Percentiles rank a stretch among this genome's conserved stretches.
phyloP scores from a whole-genome alignment of 2,888 invertebrate genomes.

The Entomobrya multifasciata region DNA sequence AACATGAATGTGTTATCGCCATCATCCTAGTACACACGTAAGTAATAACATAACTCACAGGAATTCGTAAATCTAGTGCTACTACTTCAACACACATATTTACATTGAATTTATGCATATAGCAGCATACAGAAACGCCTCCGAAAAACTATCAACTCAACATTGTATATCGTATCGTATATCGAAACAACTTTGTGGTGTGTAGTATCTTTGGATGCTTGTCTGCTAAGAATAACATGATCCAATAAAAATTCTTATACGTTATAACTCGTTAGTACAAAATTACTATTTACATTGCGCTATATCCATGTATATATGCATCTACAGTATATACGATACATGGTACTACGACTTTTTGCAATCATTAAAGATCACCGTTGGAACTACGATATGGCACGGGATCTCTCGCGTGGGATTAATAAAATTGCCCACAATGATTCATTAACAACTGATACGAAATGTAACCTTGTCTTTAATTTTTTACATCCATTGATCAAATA shows the following conservation, averaged over 20 bases:
- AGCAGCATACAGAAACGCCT: constrained; percentile 31
- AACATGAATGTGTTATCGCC: constrained; percentile 43
- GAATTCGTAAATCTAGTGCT: constrained; percentile 28
- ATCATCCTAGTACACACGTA: constrained; percentile 13
- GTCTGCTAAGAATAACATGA: background rate
- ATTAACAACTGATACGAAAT: background rate
- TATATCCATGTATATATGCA: background rate
- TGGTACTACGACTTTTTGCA: background rate
- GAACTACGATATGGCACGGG: background rate
- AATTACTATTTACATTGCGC: too few relatives aligned
- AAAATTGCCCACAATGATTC: too few relatives aligned
- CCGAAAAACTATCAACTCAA: constrained; percentile 21
- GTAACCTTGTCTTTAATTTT: too few relatives aligned
- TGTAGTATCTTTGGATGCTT: background rate
- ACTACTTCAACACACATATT: constrained; percentile 37
- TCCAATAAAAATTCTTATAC: constrained; percentile 11
- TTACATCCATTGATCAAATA: too few relatives aligned
- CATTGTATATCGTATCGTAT: too few relatives aligned
- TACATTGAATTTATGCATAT: constrained; percentile 9
- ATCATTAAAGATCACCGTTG: background rate
- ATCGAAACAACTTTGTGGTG: too few relatives aligned
- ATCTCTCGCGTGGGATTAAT: background rate
- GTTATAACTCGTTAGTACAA: background rate
- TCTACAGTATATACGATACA: background rate
- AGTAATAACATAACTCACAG: constrained; percentile 28